Evolutionary conservation across 2,113 vertebrate genomes (phyloP).

Genomic region (Paradisaea rubra): DNA sequence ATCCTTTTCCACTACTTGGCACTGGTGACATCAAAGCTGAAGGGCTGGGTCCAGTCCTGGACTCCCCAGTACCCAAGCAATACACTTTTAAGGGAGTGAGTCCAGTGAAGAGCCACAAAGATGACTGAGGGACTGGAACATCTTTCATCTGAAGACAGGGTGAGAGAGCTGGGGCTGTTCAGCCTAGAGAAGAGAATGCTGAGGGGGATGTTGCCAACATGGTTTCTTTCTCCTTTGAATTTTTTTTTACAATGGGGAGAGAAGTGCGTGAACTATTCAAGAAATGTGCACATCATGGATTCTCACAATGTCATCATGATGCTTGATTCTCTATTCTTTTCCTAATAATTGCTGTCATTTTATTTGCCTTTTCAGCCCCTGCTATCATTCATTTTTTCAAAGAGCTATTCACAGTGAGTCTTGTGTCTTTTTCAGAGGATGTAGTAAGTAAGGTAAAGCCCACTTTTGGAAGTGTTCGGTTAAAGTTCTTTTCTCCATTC

Average conservation of each 20-base stretch:
- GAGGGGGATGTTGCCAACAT: rapidly evolving
- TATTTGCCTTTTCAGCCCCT: background rate
- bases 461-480: background rate
- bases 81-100: background rate
- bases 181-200: background rate
- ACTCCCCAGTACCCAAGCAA: background rate
- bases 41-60: background rate
- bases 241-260: background rate
- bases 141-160: background rate
- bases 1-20: background rate
- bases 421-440: background rate
- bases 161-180: background rate
- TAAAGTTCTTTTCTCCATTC: background rate
- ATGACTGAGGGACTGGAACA: background rate
- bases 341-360: background rate
- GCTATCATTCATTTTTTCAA: background rate
- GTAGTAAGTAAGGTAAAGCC: background rate
- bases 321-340: background rate
- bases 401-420: background rate
- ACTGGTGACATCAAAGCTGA: background rate
- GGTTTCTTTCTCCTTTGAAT: background rate
- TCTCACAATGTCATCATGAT: background rate
- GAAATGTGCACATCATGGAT: background rate
- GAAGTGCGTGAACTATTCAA: background rate
- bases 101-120: background rate